phyloP scores from a whole-genome alignment of 1,140 invertebrate genomes.

The Acarapis woodi region DNA sequence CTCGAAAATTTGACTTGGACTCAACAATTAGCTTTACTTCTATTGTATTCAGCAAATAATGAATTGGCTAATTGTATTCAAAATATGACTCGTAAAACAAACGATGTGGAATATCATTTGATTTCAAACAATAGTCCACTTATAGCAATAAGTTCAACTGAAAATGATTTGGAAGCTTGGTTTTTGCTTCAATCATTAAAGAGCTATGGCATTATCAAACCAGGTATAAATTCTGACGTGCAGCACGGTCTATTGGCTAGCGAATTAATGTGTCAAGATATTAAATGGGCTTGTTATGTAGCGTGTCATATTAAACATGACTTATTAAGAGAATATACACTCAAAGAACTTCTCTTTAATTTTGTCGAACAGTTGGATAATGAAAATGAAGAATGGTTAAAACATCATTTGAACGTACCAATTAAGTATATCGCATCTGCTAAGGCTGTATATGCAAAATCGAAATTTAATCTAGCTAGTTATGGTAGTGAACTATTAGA shows the following conservation, averaged over 20 bases:
- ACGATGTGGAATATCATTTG: constrained; percentile 10
- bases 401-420: constrained; percentile 1
- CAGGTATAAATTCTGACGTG: constrained; percentile 2
- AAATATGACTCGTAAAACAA: constrained; percentile 4
- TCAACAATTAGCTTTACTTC: constrained; percentile 8
- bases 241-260: constrained; percentile 5
- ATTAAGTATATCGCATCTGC: constrained; percentile 2
- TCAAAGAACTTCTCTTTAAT: constrained; percentile 3
- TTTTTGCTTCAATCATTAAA: constrained; percentile 8
- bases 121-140: constrained; percentile 4
- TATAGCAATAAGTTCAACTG: not conserved
- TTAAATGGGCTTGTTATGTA: constrained; percentile 8
- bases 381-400: constrained; percentile 2
- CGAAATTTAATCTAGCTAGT: not conserved
- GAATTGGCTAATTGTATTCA: constrained; percentile 1
- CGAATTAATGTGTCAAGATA: constrained; percentile 2
- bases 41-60: constrained; percentile 4
- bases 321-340: constrained; percentile 1
- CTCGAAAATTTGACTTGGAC: constrained; percentile 10
- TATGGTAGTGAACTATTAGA: not conserved
- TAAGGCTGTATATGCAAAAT: constrained; percentile 3
- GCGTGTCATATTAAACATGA: constrained; percentile 10
- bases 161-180: constrained; percentile 9
- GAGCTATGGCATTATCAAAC: constrained; percentile 3
- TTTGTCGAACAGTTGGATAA: not conserved